Base-by-base conservation (phyloP, 2,888 invertebrate species). In the Tribolium freemani region DNA sequence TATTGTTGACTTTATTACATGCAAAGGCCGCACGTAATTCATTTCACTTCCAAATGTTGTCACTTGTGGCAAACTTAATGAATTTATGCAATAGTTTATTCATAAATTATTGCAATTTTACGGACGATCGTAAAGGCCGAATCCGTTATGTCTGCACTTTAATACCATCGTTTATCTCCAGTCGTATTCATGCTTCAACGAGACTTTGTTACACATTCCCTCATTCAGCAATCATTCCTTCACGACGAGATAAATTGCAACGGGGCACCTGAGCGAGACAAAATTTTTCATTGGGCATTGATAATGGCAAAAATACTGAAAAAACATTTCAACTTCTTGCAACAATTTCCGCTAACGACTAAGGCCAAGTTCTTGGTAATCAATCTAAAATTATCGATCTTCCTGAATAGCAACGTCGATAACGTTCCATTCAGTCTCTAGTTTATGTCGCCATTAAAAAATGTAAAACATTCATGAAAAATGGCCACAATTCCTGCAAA, bases 1-100 rank as follows among this genome's bases (percentile, higher is more conserved):
- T 58, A 58, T 63, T 63, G 46, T 46, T 46, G 60, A 60, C 26
- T 60, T 60, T 46, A 46, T 46, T 46, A 26, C 21, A 30, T 61
- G 46, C 48, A 48, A 46, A 61, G 13, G 26, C 26, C 30, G 60
- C 60, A 61, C 60, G 60, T 61, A 61, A 48, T 61, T 61, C 10
- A 61, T 61, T 61, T 48, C 46, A 48, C 46, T 61, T 61, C 60
- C 48, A 61, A 61, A 61, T 61, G 60, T 26, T 30, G 48, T 30
- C 60, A 61, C 60, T 61, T 61, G 46, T 61, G 60, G 48, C 30
- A 61, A 61, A 61, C 21, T 48, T 63, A 50, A 63, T 50, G 31
- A 50, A 63, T 63, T 51, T 63, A 63, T 63, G 48, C 51, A 63
- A 38, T 50, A 13, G 50, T 63, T 63, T 63, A 48, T 48, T 63